Evolutionary conservation across 2,113 vertebrate genomes (phyloP), one percentile per base, ranked within the genome.

Genomic region (Mola mola): DNA sequence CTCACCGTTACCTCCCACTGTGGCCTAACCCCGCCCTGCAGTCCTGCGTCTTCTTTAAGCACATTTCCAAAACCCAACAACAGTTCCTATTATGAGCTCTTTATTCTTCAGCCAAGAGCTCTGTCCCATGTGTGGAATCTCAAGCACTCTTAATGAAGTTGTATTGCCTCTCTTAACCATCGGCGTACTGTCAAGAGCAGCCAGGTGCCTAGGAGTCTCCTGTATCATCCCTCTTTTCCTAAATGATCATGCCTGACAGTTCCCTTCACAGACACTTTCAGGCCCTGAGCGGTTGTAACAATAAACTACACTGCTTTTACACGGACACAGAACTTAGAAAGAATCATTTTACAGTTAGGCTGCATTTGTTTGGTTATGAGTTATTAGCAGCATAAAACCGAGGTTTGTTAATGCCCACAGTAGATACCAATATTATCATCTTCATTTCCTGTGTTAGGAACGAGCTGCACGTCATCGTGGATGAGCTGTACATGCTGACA

Each of bases 401-500:
- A 20, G 15, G 16, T 12, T 56, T 64, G 55, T 46, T 41, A 46
- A 37, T n/a, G n/a, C n/a, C n/a, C n/a, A n/a, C n/a, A n/a, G n/a
- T n/a, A n/a, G n/a, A n/a, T n/a, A n/a, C n/a, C n/a, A n/a, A 12
- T 37, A 37, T n/a, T 37, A 17, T 16, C 4, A 38, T 36, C 19
- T 10, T 15, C 11, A 11, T 24, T 25, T 60, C 51, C 41, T 79
- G 13, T 50, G 69, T 56, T 69, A 99, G 97, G 67, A 83, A 98
- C 19, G 72, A 90, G 68, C 89, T 99, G 57, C 97, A 99, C 6
- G 93, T 93, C 83, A 92, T 99, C 47, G 81, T 98, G 56, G 97
- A 99, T 70, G 97, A 98, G 82, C 83, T 98, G 74, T 99, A 98
- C 90, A 98, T 98, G 97, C 92, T 98, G 80, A 94, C 96, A 0